Evolutionary conservation across 1,140 invertebrate genomes (phyloP).

Genomic region (Drosophila persimilis): DNA sequence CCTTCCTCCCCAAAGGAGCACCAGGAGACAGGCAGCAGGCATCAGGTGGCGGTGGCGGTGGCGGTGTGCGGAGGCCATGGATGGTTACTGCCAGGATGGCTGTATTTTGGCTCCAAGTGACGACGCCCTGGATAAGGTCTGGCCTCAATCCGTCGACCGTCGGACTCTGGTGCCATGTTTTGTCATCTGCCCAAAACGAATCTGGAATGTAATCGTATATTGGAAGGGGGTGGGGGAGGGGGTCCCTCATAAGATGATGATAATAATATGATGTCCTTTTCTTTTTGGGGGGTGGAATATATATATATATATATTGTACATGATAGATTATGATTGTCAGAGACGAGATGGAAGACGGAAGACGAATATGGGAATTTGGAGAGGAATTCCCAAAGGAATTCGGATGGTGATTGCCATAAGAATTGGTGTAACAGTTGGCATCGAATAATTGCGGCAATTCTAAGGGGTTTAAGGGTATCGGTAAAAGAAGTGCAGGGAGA

Average conservation of each 20-base stretch:
- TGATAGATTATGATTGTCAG: conserved; percentile 49
- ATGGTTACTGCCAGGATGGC: conserved; percentile 15
- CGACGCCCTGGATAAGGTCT: conserved; percentile 11
- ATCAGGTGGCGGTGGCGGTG: conserved; percentile 56
- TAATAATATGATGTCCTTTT: conserved; percentile 56
- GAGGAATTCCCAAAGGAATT: no score
- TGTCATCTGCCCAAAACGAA: conserved; percentile 63
- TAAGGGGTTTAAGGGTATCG: no score
- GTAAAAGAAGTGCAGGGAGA: no score
- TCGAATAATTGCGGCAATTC: no score
- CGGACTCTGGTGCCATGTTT: conserved; percentile 49
- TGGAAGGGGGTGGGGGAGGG: background rate
- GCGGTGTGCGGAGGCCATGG: conserved; percentile 1
- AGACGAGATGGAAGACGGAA: background rate
- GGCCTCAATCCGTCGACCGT: conserved; percentile 18
- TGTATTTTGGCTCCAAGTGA: conserved; percentile 54
- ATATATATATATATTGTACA: background rate
- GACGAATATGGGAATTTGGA: background rate
- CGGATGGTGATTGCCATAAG: no score
- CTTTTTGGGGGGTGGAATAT: conserved; percentile 4
- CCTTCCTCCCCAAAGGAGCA: background rate
- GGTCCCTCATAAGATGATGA: conserved; percentile 42
- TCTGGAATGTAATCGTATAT: conserved; percentile 75
- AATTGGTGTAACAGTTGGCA: no score
- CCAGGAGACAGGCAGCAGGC: conserved; percentile 42